Conservation (phyloP, 2,113 vertebrate species). For the Malaclemys terrapin region DNA sequence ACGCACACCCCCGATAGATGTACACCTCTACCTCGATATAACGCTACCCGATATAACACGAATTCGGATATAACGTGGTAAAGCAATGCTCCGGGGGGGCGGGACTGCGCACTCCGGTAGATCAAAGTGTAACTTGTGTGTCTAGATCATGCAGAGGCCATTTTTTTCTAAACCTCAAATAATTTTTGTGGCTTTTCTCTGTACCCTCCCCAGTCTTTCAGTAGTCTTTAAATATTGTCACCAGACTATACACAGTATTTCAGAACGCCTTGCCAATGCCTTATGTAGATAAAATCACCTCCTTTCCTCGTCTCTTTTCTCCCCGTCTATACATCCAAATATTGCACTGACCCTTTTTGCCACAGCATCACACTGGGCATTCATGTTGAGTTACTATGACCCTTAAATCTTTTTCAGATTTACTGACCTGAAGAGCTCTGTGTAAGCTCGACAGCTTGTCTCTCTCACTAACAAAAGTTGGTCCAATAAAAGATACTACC, state of each 20-base stretch:
- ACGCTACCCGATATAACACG: no score
- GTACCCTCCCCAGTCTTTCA: background rate
- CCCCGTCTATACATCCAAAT: background rate
- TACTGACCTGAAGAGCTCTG: no score
- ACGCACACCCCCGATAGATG: no score
- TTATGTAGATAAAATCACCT: background rate
- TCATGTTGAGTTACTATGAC: background rate
- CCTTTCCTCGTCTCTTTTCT: background rate
- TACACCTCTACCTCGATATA: no score
- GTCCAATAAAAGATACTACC: no score
- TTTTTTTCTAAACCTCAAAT: background rate
- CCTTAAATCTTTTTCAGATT: background rate
- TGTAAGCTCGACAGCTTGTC: no score
- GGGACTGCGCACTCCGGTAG: no score
- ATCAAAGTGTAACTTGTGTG: no score
- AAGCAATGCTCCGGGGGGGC: no score
- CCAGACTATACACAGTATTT: background rate
- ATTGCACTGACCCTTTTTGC: background rate
- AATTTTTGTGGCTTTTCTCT: background rate
- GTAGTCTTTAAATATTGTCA: accelerated
- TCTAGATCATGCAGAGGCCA: background rate
- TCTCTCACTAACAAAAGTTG: no score
- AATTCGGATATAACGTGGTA: no score
- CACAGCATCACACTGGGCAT: background rate
- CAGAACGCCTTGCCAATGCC: background rate